Evolutionary conservation across 2,797 vertebrate genomes (phyloP), one percentile per base, ranked within the genome.

Genomic region (Notolabrus celidotus): DNA sequence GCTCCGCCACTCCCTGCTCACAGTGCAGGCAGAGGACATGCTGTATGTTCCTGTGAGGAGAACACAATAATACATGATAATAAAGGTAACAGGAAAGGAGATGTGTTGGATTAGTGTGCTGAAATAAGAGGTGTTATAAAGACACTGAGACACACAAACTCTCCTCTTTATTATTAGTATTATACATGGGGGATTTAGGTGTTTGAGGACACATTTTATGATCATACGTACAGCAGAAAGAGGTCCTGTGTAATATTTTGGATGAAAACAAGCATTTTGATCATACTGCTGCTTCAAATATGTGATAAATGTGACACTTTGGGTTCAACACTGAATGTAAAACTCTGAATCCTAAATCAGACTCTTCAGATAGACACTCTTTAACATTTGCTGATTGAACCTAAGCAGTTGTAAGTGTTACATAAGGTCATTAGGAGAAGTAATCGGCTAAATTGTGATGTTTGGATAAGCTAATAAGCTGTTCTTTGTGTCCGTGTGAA

Each of bases 1-100:
- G 79, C 54, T 42, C 71, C 49, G 76, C 82, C 83, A 65, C 86
- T 87, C 83, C 88, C 79, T 57, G 50, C 47, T 25, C 72, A 1
- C 49, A 34, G 63, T 25, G 46, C 56, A 64, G 53, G 29, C 69
- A 34, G 67, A 80, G 65, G 74, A 80, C 70, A 31, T n/a, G 65
- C 17, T 70, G 73, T 36, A 9, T 71, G 47, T 31, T 53, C 31
- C 55, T 54, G 16, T 20, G 27, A 49, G 33, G 34, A n/a, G 16
- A 20, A 2, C 29, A 46, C 56, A 19, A 23, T 1, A 19, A 14
- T 10, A 27, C 14, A 41, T 25, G 1, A n/a, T 4, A 2, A 2
- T 5, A 19, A 27, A 42, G 17, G 10, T n/a, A 50, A 7, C 19
- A 46, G 39, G 22, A 8, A 19, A 2, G 11, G n/a, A 6, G 9